phyloP scores from a whole-genome alignment of 1,140 invertebrate genomes.

The Drosophila sechellia region DNA sequence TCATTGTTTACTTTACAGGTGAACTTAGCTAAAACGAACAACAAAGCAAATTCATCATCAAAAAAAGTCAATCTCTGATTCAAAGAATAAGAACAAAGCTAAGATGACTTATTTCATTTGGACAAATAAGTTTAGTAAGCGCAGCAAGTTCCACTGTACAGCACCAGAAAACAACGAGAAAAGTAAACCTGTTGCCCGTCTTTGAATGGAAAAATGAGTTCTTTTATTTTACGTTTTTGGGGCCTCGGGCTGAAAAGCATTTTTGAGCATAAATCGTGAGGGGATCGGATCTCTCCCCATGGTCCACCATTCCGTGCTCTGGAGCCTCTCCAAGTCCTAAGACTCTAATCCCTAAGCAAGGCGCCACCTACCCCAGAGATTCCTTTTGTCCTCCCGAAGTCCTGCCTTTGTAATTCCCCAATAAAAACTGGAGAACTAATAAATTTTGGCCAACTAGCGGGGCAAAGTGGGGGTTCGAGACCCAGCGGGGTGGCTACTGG shows the following conservation, averaged over 20 bases:
- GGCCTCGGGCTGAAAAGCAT: conserved; percentile 62
- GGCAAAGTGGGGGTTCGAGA: conserved; percentile 23
- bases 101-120: background rate
- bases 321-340: background rate
- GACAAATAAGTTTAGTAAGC: background rate
- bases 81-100: background rate
- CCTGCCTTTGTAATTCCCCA: conserved; percentile 45
- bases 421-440: conserved; percentile 50
- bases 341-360: conserved; percentile 28
- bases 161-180: conserved; percentile 6
- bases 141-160: conserved; percentile 35
- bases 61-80: background rate
- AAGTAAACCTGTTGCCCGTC: conserved; percentile 67
- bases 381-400: conserved; percentile 11
- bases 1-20: conserved; percentile 60
- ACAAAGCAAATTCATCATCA: background rate
- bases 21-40: background rate
- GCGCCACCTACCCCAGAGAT: conserved; percentile 56
- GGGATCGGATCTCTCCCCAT: conserved; percentile 29
- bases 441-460: conserved; percentile 58
- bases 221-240: conserved; percentile 26
- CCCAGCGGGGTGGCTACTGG: conserved; percentile 64
- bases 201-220: conserved; percentile 73
- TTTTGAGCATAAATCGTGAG: conserved; percentile 72
- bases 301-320: conserved; percentile 2